phyloP scores from a whole-genome alignment of 2,888 invertebrate species.

The Atethmia centrago region DNA sequence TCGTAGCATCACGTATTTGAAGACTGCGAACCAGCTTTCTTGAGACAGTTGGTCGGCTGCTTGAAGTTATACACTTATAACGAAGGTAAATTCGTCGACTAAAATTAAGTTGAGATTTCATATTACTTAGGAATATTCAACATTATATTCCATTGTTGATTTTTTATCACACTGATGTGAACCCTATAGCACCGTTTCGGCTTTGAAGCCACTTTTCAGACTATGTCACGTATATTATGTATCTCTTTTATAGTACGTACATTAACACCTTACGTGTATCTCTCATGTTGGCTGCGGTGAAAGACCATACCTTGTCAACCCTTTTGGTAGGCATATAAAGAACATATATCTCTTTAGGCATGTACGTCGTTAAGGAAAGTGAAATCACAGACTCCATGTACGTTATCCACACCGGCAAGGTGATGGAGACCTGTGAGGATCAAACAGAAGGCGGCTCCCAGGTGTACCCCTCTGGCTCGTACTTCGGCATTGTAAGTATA shows the following conservation, averaged over 20 bases:
- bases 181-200: too few species aligned
- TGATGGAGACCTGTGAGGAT: slow-evolving; percentile 71
- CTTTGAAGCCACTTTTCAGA: neutral
- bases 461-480: slow-evolving; percentile 72
- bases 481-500: slow-evolving; percentile 78
- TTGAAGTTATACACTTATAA: slow-evolving; percentile 79
- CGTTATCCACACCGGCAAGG: slow-evolving; percentile 80
- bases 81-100: slow-evolving; percentile 69
- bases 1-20: slow-evolving; percentile 80
- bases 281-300: too few species aligned
- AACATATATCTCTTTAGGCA: slow-evolving; percentile 67
- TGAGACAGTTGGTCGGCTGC: slow-evolving; percentile 82
- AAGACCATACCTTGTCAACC: neutral
- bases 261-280: too few species aligned
- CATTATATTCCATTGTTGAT: neutral
- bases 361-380: slow-evolving; percentile 82
- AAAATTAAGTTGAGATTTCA: neutral
- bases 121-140: neutral
- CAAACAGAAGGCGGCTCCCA: slow-evolving; percentile 50
- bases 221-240: neutral
- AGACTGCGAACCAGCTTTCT: slow-evolving; percentile 80
- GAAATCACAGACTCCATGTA: slow-evolving; percentile 85
- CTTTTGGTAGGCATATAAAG: neutral
- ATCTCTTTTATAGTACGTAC: neutral
- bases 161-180: neutral